Evolutionary conservation across 2,797 vertebrate genomes (phyloP), one percentile per base, ranked within the genome.

Genomic region (Enteromius argenteus): DNA sequence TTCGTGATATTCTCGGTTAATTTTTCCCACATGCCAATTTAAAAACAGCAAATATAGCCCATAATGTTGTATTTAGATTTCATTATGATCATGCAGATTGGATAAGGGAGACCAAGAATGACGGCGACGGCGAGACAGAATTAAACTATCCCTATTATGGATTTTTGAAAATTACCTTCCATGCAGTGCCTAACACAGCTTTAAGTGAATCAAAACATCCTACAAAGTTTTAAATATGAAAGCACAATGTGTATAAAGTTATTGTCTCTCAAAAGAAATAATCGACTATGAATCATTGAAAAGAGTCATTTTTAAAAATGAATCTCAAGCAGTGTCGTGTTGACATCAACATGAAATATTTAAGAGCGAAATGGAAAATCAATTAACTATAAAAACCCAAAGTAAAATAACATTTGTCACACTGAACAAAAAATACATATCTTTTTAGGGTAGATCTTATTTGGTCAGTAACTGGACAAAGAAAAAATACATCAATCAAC

Each of bases 21-120:
- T 92, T 91, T 90, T 84, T 87, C 75, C n/a, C 86, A 85, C 73
- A 67, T n/a, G 51, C 78, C 87, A 85, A 37, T 85, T 86, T 85
- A 83, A 46, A 49, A 80, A 60, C 56, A 80, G 85, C 21, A 87
- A 79, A 60, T n/a, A 69, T 80, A 74, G 46, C 32, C 27, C 3
- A 32, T 14, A 74, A 37, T 74, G 19, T 13, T 44, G 53, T 80
- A 87, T 87, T 88, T 84, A 83, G 79, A 87, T 84, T 89, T 21
- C 42, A 30, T 69, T 84, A 64, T 60, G 17, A 53, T 64, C 49
- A 60, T 19, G 56, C 39, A 68, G 67, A 51, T 39, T 39, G 21
- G 35, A 27, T 1, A 39, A 19, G 23, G 46, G 80, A 13, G 32
- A 68, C 27, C 6, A 72, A 71, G 56, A 23, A 56, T 49, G 19